A percentile compares a stretch with the other conserved stretches of the same genome.
Conservation (phyloP, 2,797 vertebrate genomes). For the Eidolon dupreanum region DNA sequence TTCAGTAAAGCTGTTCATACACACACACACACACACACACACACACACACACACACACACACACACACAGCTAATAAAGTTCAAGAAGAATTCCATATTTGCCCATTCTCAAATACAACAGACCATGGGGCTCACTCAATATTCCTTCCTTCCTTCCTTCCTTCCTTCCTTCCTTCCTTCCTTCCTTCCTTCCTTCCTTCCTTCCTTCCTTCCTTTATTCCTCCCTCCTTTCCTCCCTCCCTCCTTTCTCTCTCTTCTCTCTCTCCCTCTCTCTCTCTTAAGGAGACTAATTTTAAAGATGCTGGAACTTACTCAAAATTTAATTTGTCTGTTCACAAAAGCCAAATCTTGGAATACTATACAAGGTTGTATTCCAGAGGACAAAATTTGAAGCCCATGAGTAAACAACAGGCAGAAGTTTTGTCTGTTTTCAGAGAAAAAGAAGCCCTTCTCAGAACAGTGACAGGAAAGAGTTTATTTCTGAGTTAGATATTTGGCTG, state of each 20-base stretch:
- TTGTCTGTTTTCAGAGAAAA: conserved; percentile 19
- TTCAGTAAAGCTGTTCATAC: neutral
- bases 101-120: neutral
- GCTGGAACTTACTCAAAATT: neutral
- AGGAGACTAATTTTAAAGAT: neutral
- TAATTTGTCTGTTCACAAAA: neutral
- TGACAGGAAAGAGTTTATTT: neutral
- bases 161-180: neutral
- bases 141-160: neutral
- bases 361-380: neutral
- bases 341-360: neutral
- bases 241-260: neutral
- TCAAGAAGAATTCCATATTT: neutral
- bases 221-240: neutral
- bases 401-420: neutral
- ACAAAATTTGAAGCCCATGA: neutral
- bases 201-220: neutral
- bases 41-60: neutral
- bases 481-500: neutral
- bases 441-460: neutral
- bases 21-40: neutral
- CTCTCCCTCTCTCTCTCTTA: neutral
- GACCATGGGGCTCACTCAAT: neutral
- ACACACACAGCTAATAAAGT: neutral
- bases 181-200: neutral